A percentile compares a stretch with the other conserved stretches of the same genome.
phyloP scores from a whole-genome alignment of 2,797 vertebrate genomes.

The Mormyrus hasselquistii region DNA sequence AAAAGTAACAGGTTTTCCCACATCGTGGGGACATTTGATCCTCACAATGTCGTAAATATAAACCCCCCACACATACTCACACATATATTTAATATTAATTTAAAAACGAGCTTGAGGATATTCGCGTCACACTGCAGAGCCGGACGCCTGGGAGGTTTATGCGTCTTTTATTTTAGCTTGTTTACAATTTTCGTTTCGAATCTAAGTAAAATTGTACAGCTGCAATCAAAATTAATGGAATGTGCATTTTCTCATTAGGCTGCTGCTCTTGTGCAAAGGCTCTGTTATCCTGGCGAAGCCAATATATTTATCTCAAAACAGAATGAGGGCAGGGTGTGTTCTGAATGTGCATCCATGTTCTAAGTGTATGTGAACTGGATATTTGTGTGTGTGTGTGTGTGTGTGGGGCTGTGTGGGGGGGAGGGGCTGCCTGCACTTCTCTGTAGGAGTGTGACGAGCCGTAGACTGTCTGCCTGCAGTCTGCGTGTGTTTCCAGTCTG shows the following conservation, averaged over 20 bases:
- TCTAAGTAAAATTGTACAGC: neutral
- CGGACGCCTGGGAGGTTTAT: neutral
- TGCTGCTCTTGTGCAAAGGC: neutral
- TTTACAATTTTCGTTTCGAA: neutral
- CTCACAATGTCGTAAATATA: neutral
- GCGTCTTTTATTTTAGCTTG: neutral
- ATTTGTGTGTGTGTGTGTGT: neutral
- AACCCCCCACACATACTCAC: neutral
- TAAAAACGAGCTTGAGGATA: neutral
- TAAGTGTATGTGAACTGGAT: constrained; percentile 19
- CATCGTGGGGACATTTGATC: neutral
- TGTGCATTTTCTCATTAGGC: neutral
- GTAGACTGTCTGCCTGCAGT: neutral
- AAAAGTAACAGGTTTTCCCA: neutral
- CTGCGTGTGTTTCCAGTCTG: constrained; percentile 22
- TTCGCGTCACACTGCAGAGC: neutral
- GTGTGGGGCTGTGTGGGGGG: constrained; percentile 11
- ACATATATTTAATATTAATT: neutral
- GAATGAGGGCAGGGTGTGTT: neutral
- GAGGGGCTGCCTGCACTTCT: neutral
- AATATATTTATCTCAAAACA: neutral
- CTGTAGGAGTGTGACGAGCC: neutral
- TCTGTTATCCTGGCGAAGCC: neutral
- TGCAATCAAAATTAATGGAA: neutral
- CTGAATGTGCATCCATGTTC: neutral